Percentiles rank a stretch among this genome's conserved stretches.
Evolutionary conservation across 1,140 invertebrate species (phyloP).

Genomic region (Grapholita molesta): DNA sequence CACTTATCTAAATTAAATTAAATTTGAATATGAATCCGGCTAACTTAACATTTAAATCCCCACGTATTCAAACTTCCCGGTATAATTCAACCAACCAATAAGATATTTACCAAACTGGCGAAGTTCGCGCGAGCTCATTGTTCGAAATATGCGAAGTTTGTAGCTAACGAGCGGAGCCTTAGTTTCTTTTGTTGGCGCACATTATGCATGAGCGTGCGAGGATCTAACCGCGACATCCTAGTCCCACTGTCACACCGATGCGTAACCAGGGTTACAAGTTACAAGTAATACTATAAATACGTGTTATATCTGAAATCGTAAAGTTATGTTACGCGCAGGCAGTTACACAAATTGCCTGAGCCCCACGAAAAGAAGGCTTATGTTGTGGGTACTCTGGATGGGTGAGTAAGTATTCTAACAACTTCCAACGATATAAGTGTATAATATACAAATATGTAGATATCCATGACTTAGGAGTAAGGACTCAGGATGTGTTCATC

Average conservation of each 20-base stretch:
- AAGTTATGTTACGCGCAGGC: too few species aligned
- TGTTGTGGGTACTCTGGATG: too few species aligned
- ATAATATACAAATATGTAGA: too few species aligned
- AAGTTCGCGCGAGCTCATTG: neutral
- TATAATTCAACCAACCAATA: neutral
- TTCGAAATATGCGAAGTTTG: neutral
- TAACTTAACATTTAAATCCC: neutral
- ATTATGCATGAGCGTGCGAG: neutral
- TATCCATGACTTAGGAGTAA: too few species aligned
- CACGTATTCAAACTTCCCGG: neutral
- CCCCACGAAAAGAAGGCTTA: too few species aligned
- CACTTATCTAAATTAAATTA: neutral
- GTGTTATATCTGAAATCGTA: too few species aligned
- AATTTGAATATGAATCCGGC: neutral
- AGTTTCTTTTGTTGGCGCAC: neutral
- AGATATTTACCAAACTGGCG: neutral
- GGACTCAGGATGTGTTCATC: too few species aligned
- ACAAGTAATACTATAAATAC: too few species aligned
- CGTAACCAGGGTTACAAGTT: conserved; percentile 14
- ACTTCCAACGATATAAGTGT: too few species aligned
- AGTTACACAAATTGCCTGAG: too few species aligned
- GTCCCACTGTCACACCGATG: conserved; percentile 24
- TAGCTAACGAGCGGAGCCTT: neutral
- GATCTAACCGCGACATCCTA: conserved; percentile 22
- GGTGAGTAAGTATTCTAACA: too few species aligned